Percentiles rank a stretch among this genome's conserved stretches.
These are phyloP conservation scores for Puma concolor DNA, from an alignment of 2,113 vertebrate species.

Conservation along the genomic window DNA sequence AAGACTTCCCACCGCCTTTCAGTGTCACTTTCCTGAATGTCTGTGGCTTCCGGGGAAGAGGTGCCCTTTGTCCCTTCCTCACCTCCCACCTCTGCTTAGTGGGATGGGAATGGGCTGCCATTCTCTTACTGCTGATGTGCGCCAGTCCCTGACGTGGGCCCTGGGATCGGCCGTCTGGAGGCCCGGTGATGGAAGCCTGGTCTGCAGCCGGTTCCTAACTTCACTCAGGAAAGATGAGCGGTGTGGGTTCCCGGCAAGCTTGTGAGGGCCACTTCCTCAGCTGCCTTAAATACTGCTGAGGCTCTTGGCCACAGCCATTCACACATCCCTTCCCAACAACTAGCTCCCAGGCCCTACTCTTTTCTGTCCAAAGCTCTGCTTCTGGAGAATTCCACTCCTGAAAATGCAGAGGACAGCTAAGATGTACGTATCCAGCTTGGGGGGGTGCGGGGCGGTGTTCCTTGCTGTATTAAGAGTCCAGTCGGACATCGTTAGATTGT, in stretches of 20 bases:
- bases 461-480: not conserved
- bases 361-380: not conserved
- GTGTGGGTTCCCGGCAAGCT: not conserved
- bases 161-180: not conserved
- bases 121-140: not conserved
- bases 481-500: not conserved
- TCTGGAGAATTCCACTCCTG: not conserved
- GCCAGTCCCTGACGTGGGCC: fast-evolving
- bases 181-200: not conserved
- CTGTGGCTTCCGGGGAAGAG: not conserved
- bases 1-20: not conserved
- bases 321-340: not conserved
- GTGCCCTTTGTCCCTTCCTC: not conserved
- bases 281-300: not conserved
- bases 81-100: not conserved
- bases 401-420: not conserved
- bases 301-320: not conserved
- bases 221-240: not conserved
- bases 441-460: not conserved
- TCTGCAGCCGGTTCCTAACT: not conserved
- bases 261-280: not conserved
- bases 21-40: not conserved
- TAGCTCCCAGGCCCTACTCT: not conserved
- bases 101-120: fast-evolving
- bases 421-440: fast-evolving